A percentile compares a stretch with the other conserved stretches of the same genome.
Conservation (phyloP, 2,113 vertebrate genomes). For the Rhadina sibilatrix region DNA sequence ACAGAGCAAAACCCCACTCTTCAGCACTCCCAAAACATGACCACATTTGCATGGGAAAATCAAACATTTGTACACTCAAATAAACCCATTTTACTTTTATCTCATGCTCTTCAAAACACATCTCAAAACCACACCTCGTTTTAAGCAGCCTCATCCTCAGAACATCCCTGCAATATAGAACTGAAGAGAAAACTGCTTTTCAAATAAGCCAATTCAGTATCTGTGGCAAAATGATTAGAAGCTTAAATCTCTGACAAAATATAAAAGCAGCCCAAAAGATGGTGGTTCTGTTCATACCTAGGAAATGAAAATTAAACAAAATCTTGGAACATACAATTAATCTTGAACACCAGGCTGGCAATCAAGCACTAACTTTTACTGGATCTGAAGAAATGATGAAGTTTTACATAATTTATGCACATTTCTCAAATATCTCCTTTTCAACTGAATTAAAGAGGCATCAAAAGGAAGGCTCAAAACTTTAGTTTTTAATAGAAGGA, state of each 20-base stretch:
- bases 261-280: not conserved
- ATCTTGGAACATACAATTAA: not conserved
- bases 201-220: not conserved
- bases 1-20: conserved; percentile 16
- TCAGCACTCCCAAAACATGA: not conserved
- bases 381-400: not conserved
- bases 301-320: not conserved
- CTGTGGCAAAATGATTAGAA: not conserved
- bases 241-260: not conserved
- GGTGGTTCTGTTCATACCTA: not conserved
- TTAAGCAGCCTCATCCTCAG: not conserved
- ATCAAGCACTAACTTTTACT: not conserved
- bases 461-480: not conserved
- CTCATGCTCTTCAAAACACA: not conserved
- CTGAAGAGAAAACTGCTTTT: not conserved
- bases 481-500: not conserved
- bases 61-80: not conserved
- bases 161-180: not conserved
- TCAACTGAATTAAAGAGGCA: not conserved
- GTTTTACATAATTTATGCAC: not conserved
- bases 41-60: rapidly evolving
- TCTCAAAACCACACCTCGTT: not conserved
- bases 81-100: not conserved
- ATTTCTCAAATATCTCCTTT: not conserved
- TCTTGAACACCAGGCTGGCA: not conserved